phyloP scores from a whole-genome alignment of 1,140 invertebrate species.

The Gryon sp. region DNA sequence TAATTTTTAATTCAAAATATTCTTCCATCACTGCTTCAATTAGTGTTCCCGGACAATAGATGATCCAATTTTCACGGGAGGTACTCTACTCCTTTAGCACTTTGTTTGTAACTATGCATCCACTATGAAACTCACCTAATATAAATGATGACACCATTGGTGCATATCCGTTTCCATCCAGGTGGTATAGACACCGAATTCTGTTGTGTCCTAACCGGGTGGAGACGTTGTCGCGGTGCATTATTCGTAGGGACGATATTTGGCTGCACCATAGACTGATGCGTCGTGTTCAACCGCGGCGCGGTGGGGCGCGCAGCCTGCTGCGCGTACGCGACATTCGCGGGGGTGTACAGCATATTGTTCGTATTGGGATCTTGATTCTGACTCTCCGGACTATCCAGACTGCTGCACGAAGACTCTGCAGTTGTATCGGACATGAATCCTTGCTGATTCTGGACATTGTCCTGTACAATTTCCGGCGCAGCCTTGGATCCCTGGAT shows the following conservation, averaged over 20 bases:
- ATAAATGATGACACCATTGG: slow-evolving; percentile 81
- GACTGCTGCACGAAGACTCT: slow-evolving; percentile 77
- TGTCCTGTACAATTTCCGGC: slow-evolving; percentile 12
- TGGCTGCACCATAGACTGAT: slow-evolving; percentile 65
- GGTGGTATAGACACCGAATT: slow-evolving; percentile 76
- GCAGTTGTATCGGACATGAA: slow-evolving; percentile 73
- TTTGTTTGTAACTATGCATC: too few species aligned
- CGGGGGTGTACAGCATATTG: slow-evolving; percentile 34
- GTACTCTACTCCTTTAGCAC: slow-evolving; percentile 11
- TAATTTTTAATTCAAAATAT: too few species aligned
- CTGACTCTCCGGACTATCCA: slow-evolving; percentile 76
- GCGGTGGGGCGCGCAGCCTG: slow-evolving; percentile 69
- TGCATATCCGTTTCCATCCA: slow-evolving; percentile 81
- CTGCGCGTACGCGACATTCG: slow-evolving; percentile 70
- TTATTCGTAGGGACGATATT: slow-evolving; percentile 8
- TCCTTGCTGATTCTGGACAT: slow-evolving; percentile 2
- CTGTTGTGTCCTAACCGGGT: slow-evolving; percentile 56
- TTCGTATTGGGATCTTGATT: slow-evolving; percentile 59
- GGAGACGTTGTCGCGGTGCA: slow-evolving; percentile 47
- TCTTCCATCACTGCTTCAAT: too few species aligned
- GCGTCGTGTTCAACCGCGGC: slow-evolving; percentile 50
- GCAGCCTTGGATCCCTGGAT: slow-evolving; percentile 4
- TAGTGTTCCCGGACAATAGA: slow-evolving; percentile 29
- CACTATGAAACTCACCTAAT: slow-evolving; percentile 76
- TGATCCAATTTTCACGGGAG: slow-evolving; percentile 13